Evolutionary conservation across 1,140 invertebrate genomes (phyloP).

Genomic region (Orius laevigatus): DNA sequence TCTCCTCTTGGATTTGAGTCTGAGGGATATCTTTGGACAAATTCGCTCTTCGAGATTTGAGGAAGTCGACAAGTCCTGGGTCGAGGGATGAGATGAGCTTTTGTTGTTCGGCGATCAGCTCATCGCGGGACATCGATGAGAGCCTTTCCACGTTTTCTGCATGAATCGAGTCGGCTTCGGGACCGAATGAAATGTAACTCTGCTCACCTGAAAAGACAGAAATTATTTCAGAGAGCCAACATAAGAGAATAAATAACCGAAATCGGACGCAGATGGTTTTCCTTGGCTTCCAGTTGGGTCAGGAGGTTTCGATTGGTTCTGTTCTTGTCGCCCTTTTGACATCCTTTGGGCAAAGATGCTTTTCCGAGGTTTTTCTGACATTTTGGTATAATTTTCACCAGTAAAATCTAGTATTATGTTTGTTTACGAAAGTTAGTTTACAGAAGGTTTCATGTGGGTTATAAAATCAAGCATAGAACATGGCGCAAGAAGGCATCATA

Average conservation of each 20-base stretch:
- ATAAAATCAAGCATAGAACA: too few species aligned
- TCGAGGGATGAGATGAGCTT: conserved; percentile 46
- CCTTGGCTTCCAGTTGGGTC: too few species aligned
- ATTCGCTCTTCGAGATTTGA: conserved; percentile 36
- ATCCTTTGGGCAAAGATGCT: conserved; percentile 22
- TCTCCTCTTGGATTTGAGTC: conserved; percentile 2
- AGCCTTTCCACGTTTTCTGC: conserved; percentile 52
- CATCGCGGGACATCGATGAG: conserved; percentile 47
- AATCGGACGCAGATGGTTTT: too few species aligned
- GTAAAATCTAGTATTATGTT: too few species aligned
- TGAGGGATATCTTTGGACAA: background rate
- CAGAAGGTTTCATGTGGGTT: too few species aligned
- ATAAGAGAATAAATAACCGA: too few species aligned
- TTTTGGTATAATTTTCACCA: too few species aligned
- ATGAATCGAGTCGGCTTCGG: conserved; percentile 46
- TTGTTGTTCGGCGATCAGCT: conserved; percentile 57
- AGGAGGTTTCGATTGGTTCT: too few species aligned
- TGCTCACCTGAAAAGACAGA: conserved; percentile 18
- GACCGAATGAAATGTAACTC: conserved; percentile 36
- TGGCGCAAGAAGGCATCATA: too few species aligned
- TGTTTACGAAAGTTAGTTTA: too few species aligned
- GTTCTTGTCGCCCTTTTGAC: conserved; percentile 3
- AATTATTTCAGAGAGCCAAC: too few species aligned
- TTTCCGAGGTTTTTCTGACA: conserved; percentile 13
- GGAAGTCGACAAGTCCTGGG: conserved; percentile 45